Evolutionary conservation across 2,888 invertebrate species (phyloP), one percentile per base, ranked within the genome.

Genomic region (Drosophila vallismaia): DNA sequence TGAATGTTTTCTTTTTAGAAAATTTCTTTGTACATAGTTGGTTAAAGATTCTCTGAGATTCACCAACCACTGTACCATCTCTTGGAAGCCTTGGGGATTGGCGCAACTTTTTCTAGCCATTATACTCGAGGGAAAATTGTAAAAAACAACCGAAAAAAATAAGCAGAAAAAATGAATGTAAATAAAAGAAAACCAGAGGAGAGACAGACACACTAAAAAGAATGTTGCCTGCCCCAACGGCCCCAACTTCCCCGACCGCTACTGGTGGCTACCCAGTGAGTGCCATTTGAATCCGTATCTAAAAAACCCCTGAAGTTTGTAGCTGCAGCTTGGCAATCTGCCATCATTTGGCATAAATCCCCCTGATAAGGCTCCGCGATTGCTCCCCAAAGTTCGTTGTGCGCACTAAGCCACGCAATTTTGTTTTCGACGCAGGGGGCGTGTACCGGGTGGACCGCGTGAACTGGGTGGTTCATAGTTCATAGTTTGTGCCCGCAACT

Each of bases 341-440:
- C 89, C 89, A 88, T 86, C 79, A 88, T 85, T 77, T 77, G 71
- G 72, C 73, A 74, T 77, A 83, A 87, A 79, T 81, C 87, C 88
- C 59, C 83, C 74, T 73, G 87, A 84, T 87, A 76, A 87, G 79
- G 71, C 50, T 45, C 70, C 57, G 64, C 75, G 81, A 88, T 89
- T 85, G 88, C 85, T 88, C 88, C 89, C 84, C 73, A 54, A 79
- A 75, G 88, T 73, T 83, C 69, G 42, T 62, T 67, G 62, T 54
- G 68, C 60, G 55, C 75, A 69, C 86, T 80, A 76, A 79, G 88
- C 85, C 69, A 75, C 73, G 73, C 82, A 81, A 74, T 74, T 75
- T 82, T 55, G 31, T 62, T 74, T 72, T 72, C 9, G 33, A 59
- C 50, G 10, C 44, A 57, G 45, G n/a, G 14, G 12, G 51, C 10